Evolutionary conservation across 2,113 vertebrate genomes (phyloP).

Genomic region (Oenanthe oenanthe): DNA sequence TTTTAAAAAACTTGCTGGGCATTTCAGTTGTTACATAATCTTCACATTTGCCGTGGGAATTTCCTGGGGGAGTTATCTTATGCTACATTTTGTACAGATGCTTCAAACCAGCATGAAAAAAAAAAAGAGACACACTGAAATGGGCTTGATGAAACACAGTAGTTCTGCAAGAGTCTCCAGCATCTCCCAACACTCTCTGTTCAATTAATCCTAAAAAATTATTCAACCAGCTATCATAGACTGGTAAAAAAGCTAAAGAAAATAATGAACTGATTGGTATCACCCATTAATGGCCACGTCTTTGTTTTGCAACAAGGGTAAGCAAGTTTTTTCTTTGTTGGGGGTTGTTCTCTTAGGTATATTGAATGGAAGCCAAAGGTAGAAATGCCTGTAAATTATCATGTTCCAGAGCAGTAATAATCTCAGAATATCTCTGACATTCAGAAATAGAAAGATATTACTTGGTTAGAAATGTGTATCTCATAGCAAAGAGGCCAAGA

Average conservation of each 20-base stretch:
- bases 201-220: not conserved
- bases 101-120: not conserved
- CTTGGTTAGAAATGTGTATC: slow-evolving; percentile 4
- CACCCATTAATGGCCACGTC: not conserved
- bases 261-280: slow-evolving; percentile 12
- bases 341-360: not conserved
- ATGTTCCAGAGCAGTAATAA: not conserved
- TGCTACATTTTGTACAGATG: not conserved
- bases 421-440: not conserved
- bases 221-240: slow-evolving; percentile 25
- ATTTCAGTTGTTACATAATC: not conserved
- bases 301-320: not conserved
- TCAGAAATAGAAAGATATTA: slow-evolving; percentile 24
- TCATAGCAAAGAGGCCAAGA: slow-evolving; percentile 5
- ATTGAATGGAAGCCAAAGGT: slow-evolving; percentile 5
- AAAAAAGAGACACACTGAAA: not conserved
- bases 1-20: not conserved
- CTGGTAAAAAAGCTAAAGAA: not conserved
- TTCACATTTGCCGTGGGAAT: not conserved
- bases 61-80: not conserved
- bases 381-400: slow-evolving; percentile 11
- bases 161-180: not conserved
- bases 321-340: not conserved
- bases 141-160: not conserved
- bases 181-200: not conserved